Evolutionary conservation across 1,140 invertebrate genomes (phyloP).

Genomic region (Chlorops oryzae): DNA sequence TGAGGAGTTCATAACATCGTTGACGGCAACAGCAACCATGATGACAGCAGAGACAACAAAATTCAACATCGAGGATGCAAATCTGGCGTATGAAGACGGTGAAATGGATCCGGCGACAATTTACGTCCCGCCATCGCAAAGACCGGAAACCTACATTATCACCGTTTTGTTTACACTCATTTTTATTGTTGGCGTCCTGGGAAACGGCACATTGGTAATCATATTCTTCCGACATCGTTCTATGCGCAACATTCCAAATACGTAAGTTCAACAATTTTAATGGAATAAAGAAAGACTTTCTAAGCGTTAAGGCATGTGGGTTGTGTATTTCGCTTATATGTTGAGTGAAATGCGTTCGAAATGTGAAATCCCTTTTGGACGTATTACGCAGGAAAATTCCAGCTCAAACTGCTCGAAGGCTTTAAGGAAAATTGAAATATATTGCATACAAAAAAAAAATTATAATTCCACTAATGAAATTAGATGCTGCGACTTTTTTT

Average conservation of each 20-base stretch:
- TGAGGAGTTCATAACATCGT: background rate
- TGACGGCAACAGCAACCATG: background rate
- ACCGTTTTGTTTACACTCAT: constrained; percentile 78
- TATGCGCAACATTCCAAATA: constrained; percentile 83
- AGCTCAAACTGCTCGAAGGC: too few relatives aligned
- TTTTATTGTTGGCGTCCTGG: constrained; percentile 75
- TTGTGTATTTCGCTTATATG: too few relatives aligned
- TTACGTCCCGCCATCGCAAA: constrained; percentile 64
- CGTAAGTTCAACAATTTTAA: too few relatives aligned
- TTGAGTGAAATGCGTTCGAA: too few relatives aligned
- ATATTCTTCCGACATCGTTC: constrained; percentile 68
- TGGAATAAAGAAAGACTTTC: too few relatives aligned
- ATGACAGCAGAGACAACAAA: background rate
- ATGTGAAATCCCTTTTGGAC: too few relatives aligned
- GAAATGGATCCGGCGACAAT: constrained; percentile 8
- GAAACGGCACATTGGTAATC: constrained; percentile 77
- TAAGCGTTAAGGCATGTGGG: too few relatives aligned
- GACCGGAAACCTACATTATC: constrained; percentile 75
- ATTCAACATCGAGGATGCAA: background rate
- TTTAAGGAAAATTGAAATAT: too few relatives aligned
- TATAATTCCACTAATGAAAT: too few relatives aligned
- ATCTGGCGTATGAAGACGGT: background rate
- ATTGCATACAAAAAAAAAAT: too few relatives aligned
- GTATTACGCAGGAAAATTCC: too few relatives aligned
- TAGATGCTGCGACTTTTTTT: too few relatives aligned